These are phyloP conservation scores for Smutsia temminckii DNA, from an alignment of 2,797 vertebrate species.

Conservation along the genomic window DNA sequence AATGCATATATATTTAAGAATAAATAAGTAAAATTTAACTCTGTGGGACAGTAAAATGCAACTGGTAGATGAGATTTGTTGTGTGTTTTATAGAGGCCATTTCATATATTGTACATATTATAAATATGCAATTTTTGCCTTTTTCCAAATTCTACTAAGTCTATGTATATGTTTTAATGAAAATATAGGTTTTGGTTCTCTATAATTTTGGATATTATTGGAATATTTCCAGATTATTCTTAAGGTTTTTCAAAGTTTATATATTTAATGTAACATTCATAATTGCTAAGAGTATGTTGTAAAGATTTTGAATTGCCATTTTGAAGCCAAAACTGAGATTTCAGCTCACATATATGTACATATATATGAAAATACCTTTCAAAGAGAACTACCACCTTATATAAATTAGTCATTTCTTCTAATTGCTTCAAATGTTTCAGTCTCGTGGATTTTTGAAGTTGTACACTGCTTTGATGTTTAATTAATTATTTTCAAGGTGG, in stretches of 20 bases:
- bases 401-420: slow-evolving; percentile 85
- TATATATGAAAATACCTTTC: slow-evolving; percentile 79
- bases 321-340: slow-evolving; percentile 82
- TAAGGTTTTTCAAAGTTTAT: slow-evolving; percentile 82
- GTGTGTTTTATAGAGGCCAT: not conserved
- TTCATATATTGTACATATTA: not conserved
- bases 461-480: slow-evolving; percentile 84
- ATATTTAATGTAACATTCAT: slow-evolving; percentile 83
- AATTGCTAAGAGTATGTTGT: slow-evolving; percentile 80
- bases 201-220: slow-evolving; percentile 77
- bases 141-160: slow-evolving; percentile 63
- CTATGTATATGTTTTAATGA: slow-evolving; percentile 41
- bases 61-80: not conserved
- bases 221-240: slow-evolving; percentile 83
- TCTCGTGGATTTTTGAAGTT: slow-evolving; percentile 83
- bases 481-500: slow-evolving; percentile 86
- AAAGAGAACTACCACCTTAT: slow-evolving; percentile 80
- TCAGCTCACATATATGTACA: slow-evolving; percentile 59
- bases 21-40: not conserved
- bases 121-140: slow-evolving; percentile 21
- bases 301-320: slow-evolving; percentile 84
- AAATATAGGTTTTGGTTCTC: slow-evolving; percentile 69
- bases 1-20: not conserved
- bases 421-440: slow-evolving; percentile 83
- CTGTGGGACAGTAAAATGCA: not conserved